These are phyloP conservation scores for Pholis gunnellus DNA, from an alignment of 2,113 vertebrate genomes.

Conservation along the genomic window DNA sequence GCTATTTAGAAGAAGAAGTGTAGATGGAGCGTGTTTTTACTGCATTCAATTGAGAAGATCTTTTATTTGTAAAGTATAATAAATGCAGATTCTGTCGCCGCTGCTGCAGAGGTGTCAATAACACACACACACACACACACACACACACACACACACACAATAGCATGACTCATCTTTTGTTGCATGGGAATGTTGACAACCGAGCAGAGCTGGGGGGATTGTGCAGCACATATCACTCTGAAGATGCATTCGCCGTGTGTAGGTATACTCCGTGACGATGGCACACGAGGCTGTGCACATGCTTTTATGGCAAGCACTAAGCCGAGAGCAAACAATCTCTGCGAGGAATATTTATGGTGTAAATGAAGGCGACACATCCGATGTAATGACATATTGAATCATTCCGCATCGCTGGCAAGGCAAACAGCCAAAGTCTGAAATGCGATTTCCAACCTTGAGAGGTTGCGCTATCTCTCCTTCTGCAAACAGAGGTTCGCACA, in stretches of 20 bases:
- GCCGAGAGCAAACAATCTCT: slow-evolving; percentile 25
- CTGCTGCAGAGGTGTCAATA: background rate
- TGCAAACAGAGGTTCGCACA: slow-evolving; percentile 9
- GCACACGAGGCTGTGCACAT: background rate
- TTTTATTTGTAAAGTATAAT: slow-evolving; percentile 6
- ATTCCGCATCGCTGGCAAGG: slow-evolving; percentile 21
- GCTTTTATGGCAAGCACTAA: slow-evolving; percentile 18
- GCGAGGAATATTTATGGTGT: slow-evolving; percentile 14
- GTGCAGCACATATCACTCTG: background rate
- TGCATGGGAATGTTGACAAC: background rate
- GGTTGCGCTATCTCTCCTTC: slow-evolving; percentile 2
- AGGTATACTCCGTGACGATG: background rate
- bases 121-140: background rate
- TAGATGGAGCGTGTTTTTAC: slow-evolving; percentile 9
- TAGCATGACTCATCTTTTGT: background rate
- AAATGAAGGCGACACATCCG: slow-evolving; percentile 20
- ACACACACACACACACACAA: background rate
- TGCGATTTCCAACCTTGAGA: slow-evolving; percentile 18
- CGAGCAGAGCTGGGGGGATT: background rate
- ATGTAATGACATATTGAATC: slow-evolving; percentile 33
- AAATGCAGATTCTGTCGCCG: background rate
- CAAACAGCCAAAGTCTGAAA: slow-evolving; percentile 29
- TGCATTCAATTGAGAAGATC: slow-evolving; percentile 7
- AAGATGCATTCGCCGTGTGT: background rate
- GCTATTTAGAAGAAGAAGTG: background rate